Evolutionary conservation across 2,797 vertebrate species (phyloP), one percentile per base, ranked within the genome.

Genomic region (Toxotes lorentzi): DNA sequence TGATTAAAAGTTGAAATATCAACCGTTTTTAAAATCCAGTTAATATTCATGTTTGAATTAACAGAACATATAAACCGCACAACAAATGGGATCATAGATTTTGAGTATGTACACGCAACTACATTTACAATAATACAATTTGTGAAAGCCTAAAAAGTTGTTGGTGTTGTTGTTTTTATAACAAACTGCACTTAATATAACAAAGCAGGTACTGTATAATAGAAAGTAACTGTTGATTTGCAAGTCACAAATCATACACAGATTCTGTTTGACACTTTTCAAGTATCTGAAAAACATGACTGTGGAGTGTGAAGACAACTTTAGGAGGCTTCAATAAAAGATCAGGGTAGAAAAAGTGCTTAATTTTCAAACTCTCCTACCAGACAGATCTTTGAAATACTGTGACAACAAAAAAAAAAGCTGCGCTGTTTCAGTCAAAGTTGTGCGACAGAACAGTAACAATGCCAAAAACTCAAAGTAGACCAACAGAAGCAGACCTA

Each of bases 91-190:
- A 91, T 78, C 71, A 81, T 86, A 85, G 86, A 89, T 82, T 69
- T 90, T 88, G 88, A 94, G 89, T 94, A 94, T 95, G 88, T 95
- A 95, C 91, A 94, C 91, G 90, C 86, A 71, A 82, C 86, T 94
- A 94, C 94, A 95, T 94, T 95, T 94, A 96, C 94, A 94, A 91
- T 93, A 91, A 92, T 92, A 93, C 90, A 94, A 77, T 86, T 84
- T 79, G 76, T 87, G 83, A 91, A 88, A 90, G 86, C 84, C 88
- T 88, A 79, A 87, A 93, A 91, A 90, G 75, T 75, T 81, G 79
- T 82, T 57, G 81, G 76, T 68, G 80, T 79, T 27, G 14, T 65
- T 57, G 21, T 84, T 79, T 77, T 83, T 93, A 85, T 91, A 91
- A 90, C 89, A 93, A 93, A 91, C 86, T 84, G 88, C 88, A 93